phyloP scores from a whole-genome alignment of 2,888 invertebrate species.

The Norana najaformis region DNA sequence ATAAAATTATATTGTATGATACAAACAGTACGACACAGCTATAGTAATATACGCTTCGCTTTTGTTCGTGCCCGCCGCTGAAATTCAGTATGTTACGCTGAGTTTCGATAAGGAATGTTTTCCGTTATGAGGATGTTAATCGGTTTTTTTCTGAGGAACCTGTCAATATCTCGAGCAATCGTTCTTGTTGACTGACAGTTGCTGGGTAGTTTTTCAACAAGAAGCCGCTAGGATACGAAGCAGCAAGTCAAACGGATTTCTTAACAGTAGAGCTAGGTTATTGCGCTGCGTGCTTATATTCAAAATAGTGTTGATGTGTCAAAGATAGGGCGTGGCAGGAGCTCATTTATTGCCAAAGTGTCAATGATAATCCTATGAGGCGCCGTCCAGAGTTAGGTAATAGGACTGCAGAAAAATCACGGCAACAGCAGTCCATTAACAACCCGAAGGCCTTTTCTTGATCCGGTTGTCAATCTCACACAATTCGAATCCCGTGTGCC shows the following conservation, averaged over 20 bases:
- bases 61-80: not conserved
- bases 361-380: not conserved
- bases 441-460: not conserved
- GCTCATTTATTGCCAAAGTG: not conserved
- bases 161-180: not conserved
- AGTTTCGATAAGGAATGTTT: not conserved
- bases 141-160: not conserved
- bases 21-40: not conserved
- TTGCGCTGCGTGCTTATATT: not conserved
- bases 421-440: not conserved
- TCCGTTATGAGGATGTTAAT: not conserved
- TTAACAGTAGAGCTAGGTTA: not conserved
- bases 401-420: not conserved
- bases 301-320: too few species aligned
- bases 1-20: too few species aligned
- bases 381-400: not conserved
- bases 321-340: not conserved
- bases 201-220: not conserved
- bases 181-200: not conserved
- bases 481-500: not conserved
- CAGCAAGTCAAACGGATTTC: not conserved
- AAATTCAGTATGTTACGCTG: too few species aligned
- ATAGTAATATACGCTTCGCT: not conserved
- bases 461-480: not conserved
- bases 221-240: not conserved